Percentiles rank a stretch among this genome's conserved stretches.
phyloP scores from a whole-genome alignment of 2,113 vertebrate genomes.

The Fulmarus glacialis region DNA sequence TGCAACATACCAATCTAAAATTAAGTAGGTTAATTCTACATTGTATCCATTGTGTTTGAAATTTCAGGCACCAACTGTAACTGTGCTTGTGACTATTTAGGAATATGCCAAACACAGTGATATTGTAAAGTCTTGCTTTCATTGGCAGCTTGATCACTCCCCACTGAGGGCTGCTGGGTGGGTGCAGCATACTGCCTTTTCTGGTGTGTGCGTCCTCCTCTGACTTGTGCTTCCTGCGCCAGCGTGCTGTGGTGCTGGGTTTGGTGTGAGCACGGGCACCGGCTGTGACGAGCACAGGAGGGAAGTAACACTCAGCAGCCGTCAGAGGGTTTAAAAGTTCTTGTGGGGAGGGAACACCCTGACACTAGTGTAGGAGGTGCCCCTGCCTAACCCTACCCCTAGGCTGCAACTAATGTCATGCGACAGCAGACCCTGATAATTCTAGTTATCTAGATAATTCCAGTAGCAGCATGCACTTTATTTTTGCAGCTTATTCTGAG shows the following conservation, averaged over 20 bases:
- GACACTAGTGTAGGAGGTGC: not conserved
- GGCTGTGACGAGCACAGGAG: not conserved
- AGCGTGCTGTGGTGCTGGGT: not conserved
- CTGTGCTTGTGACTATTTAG: not conserved
- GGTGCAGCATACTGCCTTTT: not conserved
- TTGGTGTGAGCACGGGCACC: not conserved
- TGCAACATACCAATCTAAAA: not conserved
- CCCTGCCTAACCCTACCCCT: not conserved
- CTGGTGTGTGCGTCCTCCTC: not conserved
- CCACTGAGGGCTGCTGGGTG: not conserved
- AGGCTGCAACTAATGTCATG: not conserved
- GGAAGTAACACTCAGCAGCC: not conserved
- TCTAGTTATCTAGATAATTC: not conserved
- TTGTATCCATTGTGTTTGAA: not conserved
- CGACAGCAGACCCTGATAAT: not conserved
- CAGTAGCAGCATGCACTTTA: not conserved
- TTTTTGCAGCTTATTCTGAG: not conserved
- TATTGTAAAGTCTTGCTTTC: not conserved
- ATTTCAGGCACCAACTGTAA: not conserved
- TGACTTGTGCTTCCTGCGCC: not conserved
- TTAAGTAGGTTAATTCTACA: not conserved
- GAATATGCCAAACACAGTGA: not conserved
- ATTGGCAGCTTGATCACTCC: rapidly evolving
- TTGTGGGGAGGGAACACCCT: not conserved
- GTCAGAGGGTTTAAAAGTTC: not conserved